phyloP scores from a whole-genome alignment of 2,888 invertebrate species.

The Melanophora roralis region DNA sequence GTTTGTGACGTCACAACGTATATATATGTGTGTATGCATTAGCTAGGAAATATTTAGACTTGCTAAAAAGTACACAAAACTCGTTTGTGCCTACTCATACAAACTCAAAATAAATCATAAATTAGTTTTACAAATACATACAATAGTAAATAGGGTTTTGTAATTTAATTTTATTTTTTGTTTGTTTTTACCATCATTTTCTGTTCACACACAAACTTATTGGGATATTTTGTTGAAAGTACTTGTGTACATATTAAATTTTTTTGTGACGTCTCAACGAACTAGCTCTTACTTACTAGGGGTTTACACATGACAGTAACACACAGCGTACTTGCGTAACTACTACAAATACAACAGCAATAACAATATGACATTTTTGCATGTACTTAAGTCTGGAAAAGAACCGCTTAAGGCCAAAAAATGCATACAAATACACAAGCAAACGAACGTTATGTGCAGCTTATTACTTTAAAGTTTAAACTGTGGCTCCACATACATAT shows the following conservation, averaged over 20 bases:
- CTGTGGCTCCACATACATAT: too few species aligned
- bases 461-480: too few species aligned
- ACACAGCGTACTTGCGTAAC: too few species aligned
- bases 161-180: conserved; percentile 18
- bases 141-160: conserved; percentile 42
- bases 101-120: background rate
- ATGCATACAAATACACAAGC: too few species aligned
- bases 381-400: too few species aligned
- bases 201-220: background rate
- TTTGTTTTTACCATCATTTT: background rate
- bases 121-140: background rate
- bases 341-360: too few species aligned
- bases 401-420: too few species aligned
- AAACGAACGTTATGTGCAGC: too few species aligned
- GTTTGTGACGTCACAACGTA: conserved; percentile 55
- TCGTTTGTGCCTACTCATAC: background rate
- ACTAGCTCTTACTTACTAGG: background rate
- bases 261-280: conserved; percentile 26
- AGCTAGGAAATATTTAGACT: conserved; percentile 46
- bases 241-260: background rate
- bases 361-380: too few species aligned
- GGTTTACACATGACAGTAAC: too few species aligned
- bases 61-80: conserved; percentile 36
- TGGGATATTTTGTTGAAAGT: background rate
- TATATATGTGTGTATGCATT: conserved; percentile 26